Evolutionary conservation across 2,797 vertebrate species (phyloP).

Genomic region (Acestrorhynchus altus): DNA sequence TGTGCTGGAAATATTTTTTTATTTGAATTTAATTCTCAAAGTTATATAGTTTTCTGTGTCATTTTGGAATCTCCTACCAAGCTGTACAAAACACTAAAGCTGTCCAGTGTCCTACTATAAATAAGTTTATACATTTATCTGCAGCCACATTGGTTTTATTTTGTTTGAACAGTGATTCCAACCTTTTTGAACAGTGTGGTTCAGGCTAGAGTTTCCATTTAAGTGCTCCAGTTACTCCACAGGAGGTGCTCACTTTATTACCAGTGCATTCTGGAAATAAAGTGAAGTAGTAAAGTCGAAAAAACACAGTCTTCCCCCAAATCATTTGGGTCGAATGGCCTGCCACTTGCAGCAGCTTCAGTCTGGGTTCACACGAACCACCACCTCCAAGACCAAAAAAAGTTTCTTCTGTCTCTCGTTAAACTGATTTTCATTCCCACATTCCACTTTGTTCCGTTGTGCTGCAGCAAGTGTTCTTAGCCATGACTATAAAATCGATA

Average conservation of each 20-base stretch:
- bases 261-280: neutral
- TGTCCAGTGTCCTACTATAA: neutral
- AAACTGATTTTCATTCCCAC: neutral
- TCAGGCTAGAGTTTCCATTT: neutral
- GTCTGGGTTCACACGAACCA: constrained; percentile 6
- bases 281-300: neutral
- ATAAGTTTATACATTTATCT: neutral
- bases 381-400: constrained; percentile 17
- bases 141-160: neutral
- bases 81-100: too few species aligned
- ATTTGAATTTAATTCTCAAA: too few species aligned
- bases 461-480: neutral
- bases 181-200: neutral
- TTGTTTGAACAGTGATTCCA: too few species aligned
- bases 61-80: too few species aligned
- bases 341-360: neutral
- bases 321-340: neutral
- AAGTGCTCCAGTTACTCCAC: constrained; percentile 9
- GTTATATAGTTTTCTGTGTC: too few species aligned
- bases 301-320: neutral
- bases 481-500: neutral
- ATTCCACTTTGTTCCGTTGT: neutral
- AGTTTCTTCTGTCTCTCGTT: neutral
- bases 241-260: constrained; percentile 22
- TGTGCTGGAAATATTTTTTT: too few species aligned